Evolutionary conservation across 2,113 vertebrate species (phyloP), one percentile per base, ranked within the genome.

Genomic region (Neolamprologus hecqui): DNA sequence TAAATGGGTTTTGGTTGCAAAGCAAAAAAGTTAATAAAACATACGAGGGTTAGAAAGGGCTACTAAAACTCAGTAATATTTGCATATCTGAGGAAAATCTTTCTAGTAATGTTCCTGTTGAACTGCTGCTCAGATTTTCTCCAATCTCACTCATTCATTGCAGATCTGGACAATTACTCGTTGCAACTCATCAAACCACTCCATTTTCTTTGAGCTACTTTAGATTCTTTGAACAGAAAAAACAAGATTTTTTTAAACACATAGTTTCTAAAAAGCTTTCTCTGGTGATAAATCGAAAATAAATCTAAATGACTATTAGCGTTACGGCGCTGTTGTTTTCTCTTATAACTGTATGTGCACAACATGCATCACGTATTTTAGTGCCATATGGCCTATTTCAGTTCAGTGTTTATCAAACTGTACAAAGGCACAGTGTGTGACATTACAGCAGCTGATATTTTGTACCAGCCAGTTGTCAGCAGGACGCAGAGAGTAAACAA

Each of bases 401-500:
- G 65, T 55, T 84, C 7, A 2, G 19, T 73, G 82, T 89, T 85
- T 79, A 80, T 60, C 51, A 70, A 84, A 87, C 12, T 84, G 75
- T 79, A 60, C 63, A 65, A 87, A 77, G 75, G 82, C 88, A 70
- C 73, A 86, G 83, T 85, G 84, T 86, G 90, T 85, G 82, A 91
- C 86, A 84, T 81, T 79, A 82, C 84, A 86, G 85, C 65, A 88
- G 91, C 82, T 90, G 85, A 91, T 86, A 88, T 93, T 77, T 88
- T 91, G 89, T 86, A 81, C 58, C 84, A 88, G 77, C 83, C 91
- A 81, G 47, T 87, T 89, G 79, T 83, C 90, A 90, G 88, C 88
- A 86, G 87, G 88, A 88, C 28, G 79, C 85, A 70, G 81, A 82
- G 81, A 85, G 86, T 92, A 93, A 92, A 93, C 91, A 93, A 91